Base-by-base conservation (phyloP, 2,888 invertebrate species). In the Meganola albula region DNA sequence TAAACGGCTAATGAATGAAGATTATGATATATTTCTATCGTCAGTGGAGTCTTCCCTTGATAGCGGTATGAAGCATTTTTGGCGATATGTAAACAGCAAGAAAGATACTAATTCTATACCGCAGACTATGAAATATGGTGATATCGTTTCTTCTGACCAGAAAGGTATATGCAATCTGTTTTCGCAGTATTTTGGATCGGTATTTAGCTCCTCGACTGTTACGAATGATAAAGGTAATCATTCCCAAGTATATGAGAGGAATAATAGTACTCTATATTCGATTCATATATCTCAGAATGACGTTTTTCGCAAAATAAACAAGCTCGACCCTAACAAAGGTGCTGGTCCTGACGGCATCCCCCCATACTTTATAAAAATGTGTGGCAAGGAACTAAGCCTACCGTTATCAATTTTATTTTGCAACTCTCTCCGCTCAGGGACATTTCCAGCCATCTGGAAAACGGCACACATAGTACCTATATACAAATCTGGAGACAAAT, bases 391-490 rank as follows among this genome's bases (percentile, higher is more conserved):
- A n/a, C n/a, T 20, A 16, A 4, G 13, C 8, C 4, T 7, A 3
- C 39, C 34, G 3, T 21, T 34, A 8, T n/a, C 10, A 1, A 23
- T 28, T 11, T 18, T 46, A 7, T 50, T 36, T 30, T 43, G 44
- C 4, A 25, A 32, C 4, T 47, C 49, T 1, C 24, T 50, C 1
- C 3, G 6, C 0, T 14, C 22, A 0, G 46, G 43, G 6, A 10
- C 37, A 7, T 46, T 46, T 16, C 51, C 47, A 0, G 5, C 12
- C 0, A 4, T 1, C 1, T 48, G 43, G 44, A 48, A 48, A 26
- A 14, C n/a, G 2, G 38, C 43, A 5, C 31, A 31, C n/a, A 27
- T 48, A 0, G 28, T 40, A n/a, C 40, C 48, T 3, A 36, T 44
- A 4, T 18, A 24, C 11, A 48, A 48, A 23, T 28, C 32, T 5